Conservation (phyloP, 1,140 invertebrate genomes). For the Riptortus pedestris region DNA sequence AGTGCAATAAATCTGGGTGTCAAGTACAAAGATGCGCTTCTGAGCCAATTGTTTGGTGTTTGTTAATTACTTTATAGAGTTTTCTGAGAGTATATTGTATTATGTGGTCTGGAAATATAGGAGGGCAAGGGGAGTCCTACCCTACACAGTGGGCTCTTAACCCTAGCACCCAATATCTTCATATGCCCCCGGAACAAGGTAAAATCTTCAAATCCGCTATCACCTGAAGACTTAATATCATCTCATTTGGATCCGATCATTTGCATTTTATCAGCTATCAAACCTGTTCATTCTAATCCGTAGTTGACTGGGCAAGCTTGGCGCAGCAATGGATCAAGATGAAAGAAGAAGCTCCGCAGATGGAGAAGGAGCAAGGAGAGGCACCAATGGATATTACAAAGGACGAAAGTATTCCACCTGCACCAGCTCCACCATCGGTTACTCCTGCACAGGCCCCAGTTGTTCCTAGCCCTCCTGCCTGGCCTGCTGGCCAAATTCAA, state of each 20-base stretch:
- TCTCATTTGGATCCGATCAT: neutral
- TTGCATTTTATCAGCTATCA: neutral
- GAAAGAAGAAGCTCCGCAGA: conserved; percentile 53
- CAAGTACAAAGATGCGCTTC: too few relatives aligned
- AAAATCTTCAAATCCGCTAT: conserved; percentile 19
- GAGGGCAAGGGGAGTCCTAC: conserved; percentile 11
- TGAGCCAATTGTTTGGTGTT: too few relatives aligned
- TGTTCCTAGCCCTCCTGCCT: neutral
- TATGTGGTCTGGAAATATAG: conserved; percentile 12
- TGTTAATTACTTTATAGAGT: neutral
- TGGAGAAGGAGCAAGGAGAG: conserved; percentile 49
- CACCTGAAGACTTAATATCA: neutral
- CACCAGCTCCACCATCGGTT: neutral
- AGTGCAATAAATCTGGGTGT: too few relatives aligned
- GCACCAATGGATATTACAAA: conserved; percentile 73
- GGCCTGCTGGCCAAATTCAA: neutral
- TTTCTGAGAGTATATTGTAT: neutral
- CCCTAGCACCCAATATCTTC: conserved; percentile 50
- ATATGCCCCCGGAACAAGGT: conserved; percentile 44
- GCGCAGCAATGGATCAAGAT: conserved; percentile 97
- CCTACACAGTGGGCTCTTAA: conserved; percentile 52
- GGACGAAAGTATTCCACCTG: conserved; percentile 38
- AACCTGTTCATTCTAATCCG: neutral
- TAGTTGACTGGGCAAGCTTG: conserved; percentile 87
- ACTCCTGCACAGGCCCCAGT: neutral